These are phyloP conservation scores for Drosophila orosa DNA, from an alignment of 1,140 invertebrate species.

Conservation along the genomic window DNA sequence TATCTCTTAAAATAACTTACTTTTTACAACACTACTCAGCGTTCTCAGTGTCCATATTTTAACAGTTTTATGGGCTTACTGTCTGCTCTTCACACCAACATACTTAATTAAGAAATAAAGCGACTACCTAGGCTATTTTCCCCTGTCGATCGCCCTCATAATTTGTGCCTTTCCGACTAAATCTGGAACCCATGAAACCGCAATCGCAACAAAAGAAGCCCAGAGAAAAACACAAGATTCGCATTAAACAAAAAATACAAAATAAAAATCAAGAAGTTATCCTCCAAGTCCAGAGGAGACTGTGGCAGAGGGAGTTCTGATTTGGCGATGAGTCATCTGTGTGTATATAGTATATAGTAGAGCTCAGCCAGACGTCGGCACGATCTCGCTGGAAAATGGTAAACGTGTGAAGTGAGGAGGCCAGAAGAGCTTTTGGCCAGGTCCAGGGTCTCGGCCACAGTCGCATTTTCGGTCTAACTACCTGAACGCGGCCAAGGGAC, in stretches of 20 bases:
- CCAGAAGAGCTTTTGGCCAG: conserved; percentile 40
- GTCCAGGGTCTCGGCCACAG: conserved; percentile 65
- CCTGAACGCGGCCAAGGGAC: conserved; percentile 56
- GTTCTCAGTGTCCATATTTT: not conserved
- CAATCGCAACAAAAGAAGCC: conserved; percentile 48
- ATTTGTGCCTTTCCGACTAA: conserved; percentile 63
- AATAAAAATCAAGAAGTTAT: conserved; percentile 8
- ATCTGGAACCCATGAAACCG: conserved; percentile 3
- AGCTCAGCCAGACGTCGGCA: conserved; percentile 24
- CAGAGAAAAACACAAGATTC: conserved; percentile 66
- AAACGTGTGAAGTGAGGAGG: conserved; percentile 12
- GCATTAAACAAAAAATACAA: conserved; percentile 55
- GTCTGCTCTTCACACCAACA: conserved; percentile 9
- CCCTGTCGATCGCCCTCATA: conserved; percentile 49
- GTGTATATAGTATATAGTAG: conserved; percentile 17
- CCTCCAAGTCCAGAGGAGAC: conserved; percentile 12
- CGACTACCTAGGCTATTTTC: conserved; percentile 35
- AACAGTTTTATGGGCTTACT: conserved; percentile 18
- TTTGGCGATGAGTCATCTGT: conserved; percentile 28
- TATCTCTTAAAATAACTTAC: not conserved
- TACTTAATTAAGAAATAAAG: conserved; percentile 65
- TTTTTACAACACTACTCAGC: not conserved
- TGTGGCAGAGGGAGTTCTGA: not conserved
- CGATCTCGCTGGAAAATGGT: conserved; percentile 15
- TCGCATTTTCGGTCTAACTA: conserved; percentile 61